Base-by-base conservation (phyloP, 1,140 invertebrate genomes). In the Hyposmocoma kahamanoa region DNA sequence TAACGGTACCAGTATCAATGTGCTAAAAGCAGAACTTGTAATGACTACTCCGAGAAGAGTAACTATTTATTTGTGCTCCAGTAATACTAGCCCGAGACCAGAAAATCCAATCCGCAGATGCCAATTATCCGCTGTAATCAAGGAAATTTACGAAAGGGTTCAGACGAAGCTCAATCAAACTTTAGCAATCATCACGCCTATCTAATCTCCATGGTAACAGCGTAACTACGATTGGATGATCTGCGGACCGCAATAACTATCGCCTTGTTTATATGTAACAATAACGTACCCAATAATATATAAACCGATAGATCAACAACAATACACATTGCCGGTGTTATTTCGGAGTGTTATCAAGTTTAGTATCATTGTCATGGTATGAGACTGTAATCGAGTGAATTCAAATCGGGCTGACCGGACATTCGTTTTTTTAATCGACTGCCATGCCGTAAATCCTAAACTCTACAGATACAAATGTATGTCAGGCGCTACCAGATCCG, bases 121-220 rank as follows among this genome's bases (percentile, higher is more conserved):
- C 58, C 64, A 68, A 72, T 72, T 70, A 67, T 59, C 44, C 56
- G 48, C 50, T 47, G 62, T 71, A 73, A 75, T 76, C 62, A 71
- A 67, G 60, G 62, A 66, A 63, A 72, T 63, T 59, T 65, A 59
- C 58, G 58, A 72, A 81, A 77, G 66, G 70, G 65, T 73, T 67
- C 59, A 58, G 55, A 59, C 54, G 52, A 50, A 58, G 60, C 66
- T 78, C 73, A 81, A 81, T 81, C 75, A 81, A 81, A 81, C 59
- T 81, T 81, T 78, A 50, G 63, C 72, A 81, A 81, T 81, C 74
- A 81, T 75, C 68, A 72, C 71, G 69, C 56, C 72, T 72, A 70
- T 72, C 71, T 74, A 76, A 74, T 78, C 71, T 72, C 65, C 46
- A 39, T 71, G 58, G 77, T 62, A 72, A 78, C 77, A 75, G 72